A percentile compares a stretch with the other conserved stretches of the same genome.
phyloP scores from a whole-genome alignment of 2,888 invertebrate species.

The Drosophila borealis region DNA sequence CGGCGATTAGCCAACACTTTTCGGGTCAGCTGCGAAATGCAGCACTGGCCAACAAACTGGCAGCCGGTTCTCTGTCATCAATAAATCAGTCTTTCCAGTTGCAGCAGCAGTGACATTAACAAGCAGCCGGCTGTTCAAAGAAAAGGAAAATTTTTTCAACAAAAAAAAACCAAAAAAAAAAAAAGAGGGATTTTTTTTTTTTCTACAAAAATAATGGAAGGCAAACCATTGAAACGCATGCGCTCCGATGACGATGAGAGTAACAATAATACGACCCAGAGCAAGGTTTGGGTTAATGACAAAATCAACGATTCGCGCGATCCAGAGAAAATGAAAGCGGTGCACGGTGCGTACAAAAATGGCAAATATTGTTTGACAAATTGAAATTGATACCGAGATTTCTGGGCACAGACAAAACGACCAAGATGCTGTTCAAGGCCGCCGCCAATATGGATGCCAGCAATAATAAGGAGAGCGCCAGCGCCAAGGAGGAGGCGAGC shows the following conservation, averaged over 20 bases:
- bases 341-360: conserved; percentile 63
- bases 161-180: neutral
- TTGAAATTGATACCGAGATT: too few species aligned
- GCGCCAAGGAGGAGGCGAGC: neutral
- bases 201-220: conserved; percentile 29
- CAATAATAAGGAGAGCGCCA: conserved; percentile 2
- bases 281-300: conserved; percentile 71
- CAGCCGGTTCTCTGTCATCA: neutral
- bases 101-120: conserved; percentile 1
- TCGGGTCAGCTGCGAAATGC: neutral
- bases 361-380: too few species aligned
- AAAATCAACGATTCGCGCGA: conserved; percentile 64
- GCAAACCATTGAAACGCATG: conserved; percentile 47
- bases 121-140: neutral
- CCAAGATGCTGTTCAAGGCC: conserved; percentile 66
- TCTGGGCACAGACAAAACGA: conserved; percentile 68
- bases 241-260: conserved; percentile 63
- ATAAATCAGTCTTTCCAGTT: neutral
- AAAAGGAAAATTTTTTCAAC: neutral
- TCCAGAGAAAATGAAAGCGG: conserved; percentile 69
- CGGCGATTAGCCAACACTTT: conserved; percentile 9
- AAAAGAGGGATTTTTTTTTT: neutral
- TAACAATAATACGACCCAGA: conserved; percentile 64
- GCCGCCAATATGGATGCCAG: conserved; percentile 43
- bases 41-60: conserved; percentile 3